These are phyloP conservation scores for Bombus terrestris DNA, from an alignment of 1,140 invertebrate genomes.

Conservation along the genomic window DNA sequence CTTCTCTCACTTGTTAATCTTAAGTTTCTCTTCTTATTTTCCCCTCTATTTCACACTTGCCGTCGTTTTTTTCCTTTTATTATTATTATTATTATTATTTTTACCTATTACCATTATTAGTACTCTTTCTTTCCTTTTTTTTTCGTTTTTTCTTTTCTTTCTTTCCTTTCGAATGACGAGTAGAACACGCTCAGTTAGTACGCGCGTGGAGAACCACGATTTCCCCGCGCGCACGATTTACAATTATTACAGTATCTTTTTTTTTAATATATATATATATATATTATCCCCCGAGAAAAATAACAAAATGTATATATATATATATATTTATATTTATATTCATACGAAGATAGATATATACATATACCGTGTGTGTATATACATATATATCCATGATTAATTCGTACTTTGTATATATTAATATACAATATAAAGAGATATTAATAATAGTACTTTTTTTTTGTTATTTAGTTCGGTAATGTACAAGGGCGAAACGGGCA, in stretches of 20 bases:
- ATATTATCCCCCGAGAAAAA: conserved; percentile 72
- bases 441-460: conserved; percentile 78
- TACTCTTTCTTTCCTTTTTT: conserved; percentile 10
- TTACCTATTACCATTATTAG: background rate
- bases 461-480: conserved; percentile 78
- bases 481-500: conserved; percentile 70
- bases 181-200: conserved; percentile 71
- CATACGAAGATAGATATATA: conserved; percentile 75
- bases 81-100: background rate
- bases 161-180: conserved; percentile 58
- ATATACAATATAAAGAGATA: conserved; percentile 77
- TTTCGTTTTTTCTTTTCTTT: conserved; percentile 15
- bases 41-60: background rate
- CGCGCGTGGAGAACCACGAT: conserved; percentile 40
- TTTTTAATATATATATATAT: conserved; percentile 46
- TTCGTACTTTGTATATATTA: conserved; percentile 76
- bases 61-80: conserved; percentile 1
- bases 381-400: conserved; percentile 77
- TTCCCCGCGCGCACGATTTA: conserved; percentile 54
- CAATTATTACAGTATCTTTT: conserved; percentile 63
- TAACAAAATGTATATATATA: conserved; percentile 70
- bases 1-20: background rate
- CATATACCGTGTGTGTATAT: conserved; percentile 72
- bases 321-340: conserved; percentile 63
- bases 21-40: background rate